A percentile compares a stretch with the other conserved stretches of the same genome.
phyloP scores from a whole-genome alignment of 2,888 invertebrate species.

The Diploptera punctata region DNA sequence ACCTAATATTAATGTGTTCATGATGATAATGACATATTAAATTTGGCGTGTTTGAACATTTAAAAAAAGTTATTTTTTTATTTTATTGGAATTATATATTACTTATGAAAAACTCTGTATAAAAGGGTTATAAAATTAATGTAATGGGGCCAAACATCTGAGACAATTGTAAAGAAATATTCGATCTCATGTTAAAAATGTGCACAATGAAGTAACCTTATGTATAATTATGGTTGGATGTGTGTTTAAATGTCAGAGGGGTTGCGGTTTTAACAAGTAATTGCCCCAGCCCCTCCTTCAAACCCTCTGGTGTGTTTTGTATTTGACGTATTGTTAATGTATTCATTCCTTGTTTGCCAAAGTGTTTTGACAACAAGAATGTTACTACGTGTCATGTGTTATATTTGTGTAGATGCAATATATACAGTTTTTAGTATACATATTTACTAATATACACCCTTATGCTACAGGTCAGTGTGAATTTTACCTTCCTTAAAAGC shows the following conservation, averaged over 20 bases:
- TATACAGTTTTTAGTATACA: slow-evolving; percentile 31
- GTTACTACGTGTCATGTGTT: slow-evolving; percentile 27
- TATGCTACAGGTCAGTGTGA: too few species aligned
- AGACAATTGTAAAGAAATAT: slow-evolving; percentile 2
- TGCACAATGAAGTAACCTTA: slow-evolving; percentile 19
- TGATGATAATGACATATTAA: too few species aligned
- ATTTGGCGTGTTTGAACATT: too few species aligned
- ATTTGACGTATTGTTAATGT: slow-evolving; percentile 19
- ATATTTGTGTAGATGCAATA: slow-evolving; percentile 31
- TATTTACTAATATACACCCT: too few species aligned
- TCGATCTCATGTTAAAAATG: slow-evolving; percentile 22
- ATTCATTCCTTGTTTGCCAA: slow-evolving; percentile 16
- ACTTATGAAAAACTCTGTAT: too few species aligned
- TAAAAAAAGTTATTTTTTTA: too few species aligned
- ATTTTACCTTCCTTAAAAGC: too few species aligned
- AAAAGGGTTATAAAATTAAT: too few species aligned
- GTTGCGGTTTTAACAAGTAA: slow-evolving; percentile 16
- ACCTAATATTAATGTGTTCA: too few species aligned
- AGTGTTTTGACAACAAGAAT: background rate
- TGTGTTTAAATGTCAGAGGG: slow-evolving; percentile 24
- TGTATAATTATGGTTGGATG: slow-evolving; percentile 20
- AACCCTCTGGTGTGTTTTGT: slow-evolving; percentile 25
- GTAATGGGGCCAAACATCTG: slow-evolving; percentile 20
- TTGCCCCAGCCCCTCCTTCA: too few species aligned
- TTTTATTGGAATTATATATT: too few species aligned